Conservation (phyloP, 1,140 invertebrate genomes). For the Forficula auricularia region DNA sequence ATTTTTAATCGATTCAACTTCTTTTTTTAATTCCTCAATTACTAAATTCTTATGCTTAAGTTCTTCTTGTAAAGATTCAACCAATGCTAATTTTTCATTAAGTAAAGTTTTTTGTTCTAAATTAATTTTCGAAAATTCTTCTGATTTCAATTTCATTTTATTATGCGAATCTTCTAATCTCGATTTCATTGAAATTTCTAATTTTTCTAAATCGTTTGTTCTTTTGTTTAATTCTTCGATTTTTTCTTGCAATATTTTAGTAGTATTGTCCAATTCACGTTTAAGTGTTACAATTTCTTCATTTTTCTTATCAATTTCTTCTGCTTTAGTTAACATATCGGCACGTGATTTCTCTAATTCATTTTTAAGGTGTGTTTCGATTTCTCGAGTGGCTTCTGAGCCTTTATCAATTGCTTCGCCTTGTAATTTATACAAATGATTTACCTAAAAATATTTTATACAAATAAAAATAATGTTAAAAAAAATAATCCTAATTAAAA, state of each 20-base stretch:
- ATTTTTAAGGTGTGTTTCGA: constrained; percentile 15
- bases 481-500: no score
- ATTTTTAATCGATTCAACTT: constrained; percentile 15
- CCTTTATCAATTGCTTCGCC: constrained; percentile 17
- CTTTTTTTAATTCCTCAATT: constrained; percentile 27
- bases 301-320: constrained; percentile 9
- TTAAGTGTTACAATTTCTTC: constrained; percentile 13
- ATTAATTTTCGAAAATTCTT: constrained; percentile 17
- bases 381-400: constrained; percentile 18
- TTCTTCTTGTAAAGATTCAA: constrained; percentile 24
- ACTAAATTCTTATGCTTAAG: constrained; percentile 29
- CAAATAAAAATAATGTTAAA: no score
- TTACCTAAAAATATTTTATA: no score
- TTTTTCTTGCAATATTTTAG: constrained; percentile 10
- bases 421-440: constrained; percentile 21
- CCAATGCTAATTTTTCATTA: constrained; percentile 15
- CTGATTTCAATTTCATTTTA: constrained; percentile 23
- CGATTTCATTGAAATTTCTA: constrained; percentile 24
- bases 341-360: constrained; percentile 26
- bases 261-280: constrained; percentile 9
- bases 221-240: constrained; percentile 29
- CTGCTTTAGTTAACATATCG: constrained; percentile 25
- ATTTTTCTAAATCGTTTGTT: constrained; percentile 25
- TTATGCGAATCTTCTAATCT: constrained; percentile 15
- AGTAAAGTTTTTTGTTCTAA: constrained; percentile 21